These are phyloP conservation scores for Pterostichus madidus DNA, from an alignment of 2,888 invertebrate genomes.

Conservation along the genomic window DNA sequence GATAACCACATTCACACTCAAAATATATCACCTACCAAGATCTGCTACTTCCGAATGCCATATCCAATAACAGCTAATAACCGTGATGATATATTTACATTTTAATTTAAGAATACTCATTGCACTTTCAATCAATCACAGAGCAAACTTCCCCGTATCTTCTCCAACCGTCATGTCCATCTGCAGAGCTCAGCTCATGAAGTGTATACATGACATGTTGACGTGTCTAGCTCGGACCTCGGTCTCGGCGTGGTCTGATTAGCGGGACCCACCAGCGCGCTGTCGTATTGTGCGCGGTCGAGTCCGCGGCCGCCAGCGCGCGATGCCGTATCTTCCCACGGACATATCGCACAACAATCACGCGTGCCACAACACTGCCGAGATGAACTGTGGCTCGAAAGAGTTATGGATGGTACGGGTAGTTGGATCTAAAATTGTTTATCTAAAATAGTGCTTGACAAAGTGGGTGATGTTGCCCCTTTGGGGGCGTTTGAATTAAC, in stretches of 20 bases:
- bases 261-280: slow-evolving; percentile 71
- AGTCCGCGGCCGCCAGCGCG: neutral
- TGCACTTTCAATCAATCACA: too few species aligned
- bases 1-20: too few species aligned
- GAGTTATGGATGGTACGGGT: neutral
- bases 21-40: too few species aligned
- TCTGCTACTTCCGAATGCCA: too few species aligned
- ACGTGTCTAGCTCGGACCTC: slow-evolving; percentile 7
- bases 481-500: too few species aligned
- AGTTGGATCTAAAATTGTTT: neutral
- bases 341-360: slow-evolving; percentile 54
- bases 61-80: too few species aligned
- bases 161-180: too few species aligned
- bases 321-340: slow-evolving; percentile 58
- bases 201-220: slow-evolving; percentile 43
- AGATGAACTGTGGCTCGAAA: neutral
- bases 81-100: too few species aligned
- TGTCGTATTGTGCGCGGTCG: slow-evolving; percentile 70
- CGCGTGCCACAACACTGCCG: neutral
- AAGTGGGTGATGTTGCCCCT: too few species aligned
- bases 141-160: too few species aligned
- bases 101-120: too few species aligned
- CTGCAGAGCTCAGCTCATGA: neutral
- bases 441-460: neutral
- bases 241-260: slow-evolving; percentile 48